Percentiles rank a stretch among this genome's conserved stretches.
These are phyloP conservation scores for Ruditapes philippinarum DNA, from an alignment of 1,140 invertebrate genomes.

Conservation along the genomic window DNA sequence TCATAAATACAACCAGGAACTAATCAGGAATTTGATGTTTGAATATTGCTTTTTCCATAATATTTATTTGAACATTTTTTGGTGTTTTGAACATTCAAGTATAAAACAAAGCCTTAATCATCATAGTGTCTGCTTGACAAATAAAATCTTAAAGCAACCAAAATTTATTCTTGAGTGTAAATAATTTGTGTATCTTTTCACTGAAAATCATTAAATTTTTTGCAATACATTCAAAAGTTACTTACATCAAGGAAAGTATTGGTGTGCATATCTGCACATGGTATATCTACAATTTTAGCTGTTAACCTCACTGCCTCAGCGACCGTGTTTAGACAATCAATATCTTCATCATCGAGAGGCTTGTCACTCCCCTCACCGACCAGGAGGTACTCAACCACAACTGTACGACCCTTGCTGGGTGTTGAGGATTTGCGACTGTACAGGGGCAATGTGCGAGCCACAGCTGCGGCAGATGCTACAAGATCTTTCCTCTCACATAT, in stretches of 20 bases:
- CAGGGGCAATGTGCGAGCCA: slow-evolving; percentile 93
- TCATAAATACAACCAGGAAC: too few relatives aligned
- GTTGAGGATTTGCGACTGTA: slow-evolving; percentile 89
- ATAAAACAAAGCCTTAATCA: too few relatives aligned
- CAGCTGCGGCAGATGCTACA: slow-evolving; percentile 92
- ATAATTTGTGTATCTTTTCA: too few relatives aligned
- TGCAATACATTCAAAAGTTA: too few relatives aligned
- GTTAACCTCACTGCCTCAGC: slow-evolving; percentile 91
- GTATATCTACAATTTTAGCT: slow-evolving; percentile 94
- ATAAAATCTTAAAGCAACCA: too few relatives aligned
- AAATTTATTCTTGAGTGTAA: too few relatives aligned
- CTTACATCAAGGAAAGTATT: slow-evolving; percentile 92
- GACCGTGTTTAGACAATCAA: slow-evolving; percentile 89
- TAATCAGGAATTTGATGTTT: too few relatives aligned
- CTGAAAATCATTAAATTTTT: too few relatives aligned
- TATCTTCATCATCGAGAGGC: slow-evolving; percentile 88
- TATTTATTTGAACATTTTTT: too few relatives aligned
- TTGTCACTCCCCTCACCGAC: slow-evolving; percentile 83
- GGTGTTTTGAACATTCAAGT: too few relatives aligned
- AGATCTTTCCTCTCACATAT: slow-evolving; percentile 93
- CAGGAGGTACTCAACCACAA: slow-evolving; percentile 90
- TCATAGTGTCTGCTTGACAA: too few relatives aligned
- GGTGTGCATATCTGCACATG: slow-evolving; percentile 95
- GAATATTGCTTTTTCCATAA: too few relatives aligned
- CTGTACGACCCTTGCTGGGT: slow-evolving; percentile 78